Percentiles rank a stretch among this genome's conserved stretches.
Evolutionary conservation across 2,888 invertebrate species (phyloP).

Genomic region (Plebejus anna): DNA sequence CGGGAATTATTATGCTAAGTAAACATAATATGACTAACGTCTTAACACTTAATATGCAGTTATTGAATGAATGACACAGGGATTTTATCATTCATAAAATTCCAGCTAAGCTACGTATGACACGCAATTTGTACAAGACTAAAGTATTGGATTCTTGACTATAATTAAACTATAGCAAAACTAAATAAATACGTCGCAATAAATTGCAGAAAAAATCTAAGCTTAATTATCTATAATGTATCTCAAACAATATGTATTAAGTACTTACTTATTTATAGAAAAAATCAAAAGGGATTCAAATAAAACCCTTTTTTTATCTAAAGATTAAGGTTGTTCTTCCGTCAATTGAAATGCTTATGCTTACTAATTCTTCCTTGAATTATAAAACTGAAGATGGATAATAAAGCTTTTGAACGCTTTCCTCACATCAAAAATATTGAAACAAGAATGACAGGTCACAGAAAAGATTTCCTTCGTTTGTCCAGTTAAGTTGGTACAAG

Average conservation of each 20-base stretch:
- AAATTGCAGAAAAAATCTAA: no score
- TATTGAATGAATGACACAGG: conserved; percentile 24
- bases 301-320: no score
- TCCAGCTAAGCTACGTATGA: neutral
- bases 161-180: neutral
- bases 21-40: conserved; percentile 20
- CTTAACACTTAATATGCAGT: neutral
- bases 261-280: no score
- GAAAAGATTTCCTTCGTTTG: conserved; percentile 6
- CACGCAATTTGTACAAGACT: neutral
- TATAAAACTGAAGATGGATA: neutral
- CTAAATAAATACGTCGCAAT: neutral
- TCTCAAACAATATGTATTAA: no score
- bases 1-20: conserved; percentile 6
- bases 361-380: neutral
- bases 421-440: neutral
- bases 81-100: conserved; percentile 10
- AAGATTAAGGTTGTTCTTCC: no score
- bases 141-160: neutral
- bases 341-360: neutral
- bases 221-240: no score
- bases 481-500: conserved; percentile 23
- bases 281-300: no score
- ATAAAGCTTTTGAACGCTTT: neutral
- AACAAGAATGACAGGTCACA: neutral